Base-by-base conservation (phyloP, 2,888 invertebrate genomes). In the Synanthedon vespiformis region DNA sequence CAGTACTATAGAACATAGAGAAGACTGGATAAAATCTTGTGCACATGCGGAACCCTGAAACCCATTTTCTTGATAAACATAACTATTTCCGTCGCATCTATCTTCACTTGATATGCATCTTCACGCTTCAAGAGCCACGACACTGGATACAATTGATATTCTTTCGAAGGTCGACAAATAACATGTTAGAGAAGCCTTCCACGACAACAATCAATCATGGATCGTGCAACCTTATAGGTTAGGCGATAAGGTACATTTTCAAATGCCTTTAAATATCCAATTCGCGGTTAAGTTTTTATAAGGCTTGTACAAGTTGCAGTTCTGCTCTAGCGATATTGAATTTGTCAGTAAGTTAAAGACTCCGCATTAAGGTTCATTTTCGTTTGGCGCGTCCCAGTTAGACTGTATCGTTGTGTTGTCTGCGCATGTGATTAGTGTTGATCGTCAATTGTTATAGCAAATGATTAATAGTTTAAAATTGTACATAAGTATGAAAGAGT, bases 131-230 rank as follows among this genome's bases (percentile, higher is more conserved):
- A 75, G 68, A 65, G 77, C 68, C 58, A 53, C 55, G 57, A 53
- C 49, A 48, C 48, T 67, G 67, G 70, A 64, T 68, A 80, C 83
- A 83, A 85, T 84, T 85, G 84, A 83, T 84, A 83, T 78, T 34
- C 72, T 79, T 74, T 77, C 82, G 84, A 84, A 84, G 85, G 84
- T 79, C 82, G 72, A 69, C 72, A 77, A 80, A 80, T 81, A 80
- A 74, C 74, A 77, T 63, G 68, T 68, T 60, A 44, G 52, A 50
- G 48, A 55, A 57, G 52, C 55, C 54, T 52, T 51, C 52, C 4
- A 2, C 5, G 12, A 13, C 18, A 50, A 34, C 48, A 6, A 56
- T 2, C 40, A 13, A 51, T 22, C 34, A 10, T 34, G 34, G 10
- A 34, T 10, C 2, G 10, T 2, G 34, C 34, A 34, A 34, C 34